Conservation (phyloP, 2,888 invertebrate species). For the Heliconius aoede region DNA sequence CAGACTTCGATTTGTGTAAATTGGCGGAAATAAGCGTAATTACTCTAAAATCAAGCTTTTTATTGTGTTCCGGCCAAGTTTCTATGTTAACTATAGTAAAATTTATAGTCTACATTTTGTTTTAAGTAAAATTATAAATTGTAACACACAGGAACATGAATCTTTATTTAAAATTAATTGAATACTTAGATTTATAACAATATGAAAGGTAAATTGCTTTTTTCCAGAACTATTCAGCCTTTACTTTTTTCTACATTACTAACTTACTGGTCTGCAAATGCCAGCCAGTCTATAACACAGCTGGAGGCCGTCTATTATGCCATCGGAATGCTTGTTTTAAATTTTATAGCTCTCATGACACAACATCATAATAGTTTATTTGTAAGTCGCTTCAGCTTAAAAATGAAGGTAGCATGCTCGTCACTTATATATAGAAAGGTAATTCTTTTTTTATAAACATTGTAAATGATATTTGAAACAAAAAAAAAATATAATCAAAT, state of each 20-base stretch:
- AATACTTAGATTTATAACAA: not conserved
- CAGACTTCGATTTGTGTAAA: too few species aligned
- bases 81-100: too few species aligned
- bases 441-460: constrained; percentile 29
- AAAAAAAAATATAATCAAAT: too few species aligned
- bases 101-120: not conserved
- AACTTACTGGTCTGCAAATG: constrained; percentile 79
- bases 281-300: constrained; percentile 52
- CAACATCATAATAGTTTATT: constrained; percentile 89
- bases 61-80: too few species aligned
- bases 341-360: constrained; percentile 81
- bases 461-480: not conserved
- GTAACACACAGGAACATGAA: not conserved
- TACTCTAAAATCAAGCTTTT: too few species aligned
- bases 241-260: constrained; percentile 79
- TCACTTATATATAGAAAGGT: constrained; percentile 91
- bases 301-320: constrained; percentile 84
- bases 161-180: not conserved
- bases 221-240: constrained; percentile 81
- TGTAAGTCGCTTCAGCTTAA: constrained; percentile 86
- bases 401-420: constrained; percentile 87
- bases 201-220: constrained; percentile 22
- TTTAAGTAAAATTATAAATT: not conserved
- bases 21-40: too few species aligned
- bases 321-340: constrained; percentile 76